Base-by-base conservation (phyloP, 2,888 invertebrate genomes). In the Stegana nigrithorax region DNA sequence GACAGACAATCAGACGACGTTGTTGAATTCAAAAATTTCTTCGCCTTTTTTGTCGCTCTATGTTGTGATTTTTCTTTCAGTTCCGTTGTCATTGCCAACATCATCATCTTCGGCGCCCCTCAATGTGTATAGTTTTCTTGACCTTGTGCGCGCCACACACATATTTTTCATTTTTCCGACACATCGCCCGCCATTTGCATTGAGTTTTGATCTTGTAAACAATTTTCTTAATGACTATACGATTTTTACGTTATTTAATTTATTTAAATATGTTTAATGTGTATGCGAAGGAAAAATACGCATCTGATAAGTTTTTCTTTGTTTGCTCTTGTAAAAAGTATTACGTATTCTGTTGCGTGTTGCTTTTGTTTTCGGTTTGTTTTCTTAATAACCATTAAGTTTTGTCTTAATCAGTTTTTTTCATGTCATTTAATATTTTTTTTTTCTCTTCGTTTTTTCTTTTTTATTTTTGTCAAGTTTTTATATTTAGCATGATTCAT, bases 31-130 rank as follows among this genome's bases (percentile, higher is more conserved):
- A 73, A 78, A 67, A 72, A 70, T 66, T 78, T 76, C 75, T 74
- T 76, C 77, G 65, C 75, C 75, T 76, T 76, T 71, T 76, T 78
- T 73, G 75, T 76, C 73, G 77, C 21, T 78, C 68, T 67, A 72
- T 70, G 68, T 68, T 56, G 29, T 58, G 59, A 53, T 63, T 50
- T 63, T 67, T 70, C 63, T 65, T 59, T 67, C 51, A 66, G 60
- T 73, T 72, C 72, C 67, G 71, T 32, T n/a, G 36, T 17, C 17
- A 42, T 51, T 25, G 60, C 55, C 44, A 12, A 10, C 21, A 50
- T 47, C 51, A 50, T 47, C 51, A 69, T 44, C 59, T 36, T 63
- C 55, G 55, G 67, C 65, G 67, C 72, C 71, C 74, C 76, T n/a
- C n/a, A 66, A 75, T 19, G 2, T 4, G 2, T 12, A 4, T n/a